Percentiles rank a stretch among this genome's conserved stretches.
These are phyloP conservation scores for Peromyscus nudipes DNA, from an alignment of 2,797 vertebrate genomes.

Conservation along the genomic window DNA sequence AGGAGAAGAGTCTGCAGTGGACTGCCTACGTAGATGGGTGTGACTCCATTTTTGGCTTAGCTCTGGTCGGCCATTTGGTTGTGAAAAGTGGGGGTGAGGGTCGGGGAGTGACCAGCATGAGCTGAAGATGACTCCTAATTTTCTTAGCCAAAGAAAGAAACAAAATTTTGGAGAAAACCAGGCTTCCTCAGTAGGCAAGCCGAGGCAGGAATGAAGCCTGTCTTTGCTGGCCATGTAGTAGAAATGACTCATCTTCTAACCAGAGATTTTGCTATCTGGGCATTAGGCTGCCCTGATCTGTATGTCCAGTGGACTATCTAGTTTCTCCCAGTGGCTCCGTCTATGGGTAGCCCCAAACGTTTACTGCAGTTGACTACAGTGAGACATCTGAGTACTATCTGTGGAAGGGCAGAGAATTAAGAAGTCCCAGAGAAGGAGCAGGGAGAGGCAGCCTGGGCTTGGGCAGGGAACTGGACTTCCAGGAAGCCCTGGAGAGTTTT, in stretches of 20 bases:
- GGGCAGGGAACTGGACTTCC: not conserved
- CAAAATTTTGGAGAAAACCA: slow-evolving; percentile 33
- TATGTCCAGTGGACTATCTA: not conserved
- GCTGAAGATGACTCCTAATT: not conserved
- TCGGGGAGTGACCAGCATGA: not conserved
- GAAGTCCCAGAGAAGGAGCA: not conserved
- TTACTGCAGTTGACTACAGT: no score
- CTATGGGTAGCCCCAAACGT: not conserved
- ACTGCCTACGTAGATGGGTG: not conserved
- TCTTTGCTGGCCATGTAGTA: not conserved
- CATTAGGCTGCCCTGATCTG: not conserved
- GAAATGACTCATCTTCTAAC: not conserved
- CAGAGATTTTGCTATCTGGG: not conserved
- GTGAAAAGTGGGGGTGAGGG: not conserved
- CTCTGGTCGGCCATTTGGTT: not conserved
- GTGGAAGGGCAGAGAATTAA: not conserved
- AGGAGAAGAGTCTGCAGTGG: not conserved
- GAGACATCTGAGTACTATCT: not conserved
- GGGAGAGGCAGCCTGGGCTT: not conserved
- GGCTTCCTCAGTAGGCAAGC: not conserved
- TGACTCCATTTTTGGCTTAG: not conserved
- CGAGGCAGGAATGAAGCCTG: not conserved
- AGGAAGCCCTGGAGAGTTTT: slow-evolving; percentile 1
- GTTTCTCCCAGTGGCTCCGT: not conserved
- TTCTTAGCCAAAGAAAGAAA: not conserved